These are phyloP conservation scores for Chalcosyrphus nemorum DNA, from an alignment of 2,888 invertebrate genomes.

Conservation along the genomic window DNA sequence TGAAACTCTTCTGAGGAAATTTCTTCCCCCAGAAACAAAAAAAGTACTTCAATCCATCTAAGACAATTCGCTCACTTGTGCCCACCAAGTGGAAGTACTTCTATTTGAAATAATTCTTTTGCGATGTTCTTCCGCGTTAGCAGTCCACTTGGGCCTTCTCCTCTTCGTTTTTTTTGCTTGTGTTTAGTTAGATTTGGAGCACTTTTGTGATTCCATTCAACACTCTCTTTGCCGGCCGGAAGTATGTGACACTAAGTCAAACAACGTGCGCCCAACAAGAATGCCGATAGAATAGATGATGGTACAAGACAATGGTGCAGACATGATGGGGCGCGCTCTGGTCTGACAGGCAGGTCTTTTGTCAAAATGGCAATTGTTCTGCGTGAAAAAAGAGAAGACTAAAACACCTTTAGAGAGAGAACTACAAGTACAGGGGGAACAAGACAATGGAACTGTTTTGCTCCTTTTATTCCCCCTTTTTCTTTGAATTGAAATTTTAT, in stretches of 20 bases:
- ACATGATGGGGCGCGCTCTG: background rate
- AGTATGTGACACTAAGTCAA: slow-evolving; percentile 65
- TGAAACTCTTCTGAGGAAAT: background rate
- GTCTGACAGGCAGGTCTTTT: slow-evolving; percentile 20
- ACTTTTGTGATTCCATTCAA: slow-evolving; percentile 17
- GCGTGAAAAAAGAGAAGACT: slow-evolving; percentile 12
- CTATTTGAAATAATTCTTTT: slow-evolving; percentile 27
- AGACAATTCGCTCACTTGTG: slow-evolving; percentile 14
- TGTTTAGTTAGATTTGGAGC: slow-evolving; percentile 24
- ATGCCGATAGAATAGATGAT: slow-evolving; percentile 16
- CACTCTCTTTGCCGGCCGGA: slow-evolving; percentile 47
- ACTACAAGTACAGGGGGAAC: slow-evolving; percentile 2
- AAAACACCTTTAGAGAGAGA: slow-evolving; percentile 30
- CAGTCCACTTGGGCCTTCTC: slow-evolving; percentile 9
- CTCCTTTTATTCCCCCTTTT: background rate
- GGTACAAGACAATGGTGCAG: background rate
- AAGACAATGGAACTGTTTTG: background rate
- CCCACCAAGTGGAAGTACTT: slow-evolving; percentile 45
- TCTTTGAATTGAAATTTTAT: slow-evolving; percentile 27
- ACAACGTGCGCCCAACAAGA: slow-evolving; percentile 43
- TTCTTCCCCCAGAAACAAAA: background rate
- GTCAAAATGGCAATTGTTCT: slow-evolving; percentile 52
- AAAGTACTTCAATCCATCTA: background rate
- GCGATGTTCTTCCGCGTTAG: slow-evolving; percentile 48
- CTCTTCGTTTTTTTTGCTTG: too few relatives aligned